These are phyloP conservation scores for Zosterops pallidus DNA, from an alignment of 2,113 vertebrate species.

Conservation along the genomic window DNA sequence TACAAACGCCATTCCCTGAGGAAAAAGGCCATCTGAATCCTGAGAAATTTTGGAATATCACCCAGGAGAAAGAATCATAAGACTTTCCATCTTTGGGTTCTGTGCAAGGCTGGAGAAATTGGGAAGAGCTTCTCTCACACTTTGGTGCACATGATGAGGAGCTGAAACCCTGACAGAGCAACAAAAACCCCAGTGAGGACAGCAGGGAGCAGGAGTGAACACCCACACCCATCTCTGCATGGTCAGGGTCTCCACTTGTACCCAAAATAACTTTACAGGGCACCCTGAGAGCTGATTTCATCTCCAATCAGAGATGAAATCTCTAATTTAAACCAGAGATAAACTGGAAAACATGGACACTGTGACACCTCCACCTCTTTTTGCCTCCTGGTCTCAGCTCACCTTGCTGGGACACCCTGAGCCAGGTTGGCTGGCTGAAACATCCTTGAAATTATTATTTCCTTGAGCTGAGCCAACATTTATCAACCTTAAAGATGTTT, in stretches of 20 bases:
- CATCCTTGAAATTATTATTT: not conserved
- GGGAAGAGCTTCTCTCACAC: fast-evolving
- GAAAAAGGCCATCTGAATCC: not conserved
- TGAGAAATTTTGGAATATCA: not conserved
- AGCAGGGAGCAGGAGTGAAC: not conserved
- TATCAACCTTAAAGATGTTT: not conserved
- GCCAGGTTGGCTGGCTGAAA: not conserved
- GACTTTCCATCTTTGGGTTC: not conserved
- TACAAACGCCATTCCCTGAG: not conserved
- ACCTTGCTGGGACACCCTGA: not conserved
- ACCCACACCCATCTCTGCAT: not conserved
- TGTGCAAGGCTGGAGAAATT: not conserved
- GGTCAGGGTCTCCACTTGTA: not conserved
- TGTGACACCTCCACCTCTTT: not conserved
- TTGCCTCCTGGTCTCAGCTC: not conserved
- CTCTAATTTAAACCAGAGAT: not conserved
- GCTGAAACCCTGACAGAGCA: not conserved
- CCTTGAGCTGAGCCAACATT: not conserved
- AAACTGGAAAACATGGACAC: not conserved
- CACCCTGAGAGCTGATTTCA: not conserved
- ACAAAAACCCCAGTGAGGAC: fast-evolving
- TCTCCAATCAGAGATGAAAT: not conserved
- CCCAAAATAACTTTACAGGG: not conserved
- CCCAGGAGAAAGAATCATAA: not conserved
- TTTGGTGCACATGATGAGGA: not conserved